phyloP scores from a whole-genome alignment of 2,797 vertebrate species.

The Cryptoblepharus egeriae region DNA sequence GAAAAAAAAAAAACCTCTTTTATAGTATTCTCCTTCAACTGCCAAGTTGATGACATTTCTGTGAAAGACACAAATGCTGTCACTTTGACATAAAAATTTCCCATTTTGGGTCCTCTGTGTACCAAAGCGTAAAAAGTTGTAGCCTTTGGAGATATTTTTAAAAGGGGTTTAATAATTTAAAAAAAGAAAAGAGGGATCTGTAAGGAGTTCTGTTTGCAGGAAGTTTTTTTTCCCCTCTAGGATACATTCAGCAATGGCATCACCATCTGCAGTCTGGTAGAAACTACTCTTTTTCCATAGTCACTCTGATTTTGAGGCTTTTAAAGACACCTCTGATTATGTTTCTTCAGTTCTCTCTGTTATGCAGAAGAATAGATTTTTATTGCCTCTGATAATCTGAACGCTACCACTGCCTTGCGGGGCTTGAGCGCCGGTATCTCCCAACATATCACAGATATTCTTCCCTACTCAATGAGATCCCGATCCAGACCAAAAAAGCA shows the following conservation, averaged over 20 bases:
- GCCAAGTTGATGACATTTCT: slow-evolving; percentile 1
- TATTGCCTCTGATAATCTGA: too few relatives aligned
- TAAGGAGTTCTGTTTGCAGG: too few relatives aligned
- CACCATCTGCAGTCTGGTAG: too few relatives aligned
- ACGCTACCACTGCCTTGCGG: too few relatives aligned
- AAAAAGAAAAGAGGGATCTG: not conserved
- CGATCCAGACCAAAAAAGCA: not conserved
- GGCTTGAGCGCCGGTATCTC: too few relatives aligned
- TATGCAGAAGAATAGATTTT: not conserved
- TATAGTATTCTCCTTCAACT: not conserved
- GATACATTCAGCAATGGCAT: too few relatives aligned
- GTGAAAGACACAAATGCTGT: not conserved
- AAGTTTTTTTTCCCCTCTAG: too few relatives aligned
- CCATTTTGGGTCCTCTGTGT: not conserved
- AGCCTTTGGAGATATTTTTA: not conserved
- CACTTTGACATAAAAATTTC: not conserved
- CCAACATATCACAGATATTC: too few relatives aligned
- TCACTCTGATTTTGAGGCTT: too few relatives aligned
- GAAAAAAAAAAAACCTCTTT: too few relatives aligned
- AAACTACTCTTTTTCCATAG: too few relatives aligned
- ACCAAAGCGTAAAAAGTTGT: not conserved
- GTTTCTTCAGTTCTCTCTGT: not conserved
- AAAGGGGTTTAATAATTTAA: not conserved
- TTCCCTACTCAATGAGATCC: not conserved
- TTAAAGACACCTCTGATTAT: too few relatives aligned